Percentiles rank a stretch among this genome's conserved stretches.
Conservation (phyloP, 2,888 invertebrate genomes). For the Clunio marinus region DNA sequence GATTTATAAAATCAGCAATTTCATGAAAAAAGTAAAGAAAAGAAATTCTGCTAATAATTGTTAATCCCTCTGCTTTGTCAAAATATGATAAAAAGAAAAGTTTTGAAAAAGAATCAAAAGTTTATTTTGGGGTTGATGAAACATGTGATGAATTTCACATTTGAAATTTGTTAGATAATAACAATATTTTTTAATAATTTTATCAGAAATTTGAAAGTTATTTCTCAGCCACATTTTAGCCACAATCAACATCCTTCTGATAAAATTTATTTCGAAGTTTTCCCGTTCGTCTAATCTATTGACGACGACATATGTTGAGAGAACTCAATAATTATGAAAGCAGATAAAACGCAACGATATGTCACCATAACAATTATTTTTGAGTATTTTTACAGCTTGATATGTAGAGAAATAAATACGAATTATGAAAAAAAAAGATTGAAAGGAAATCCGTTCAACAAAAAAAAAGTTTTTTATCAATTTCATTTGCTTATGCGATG, state of each 20-base stretch:
- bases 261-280: neutral
- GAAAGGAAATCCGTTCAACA: slow-evolving; percentile 25
- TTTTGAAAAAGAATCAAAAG: neutral
- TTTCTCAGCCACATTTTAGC: neutral
- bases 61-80: neutral
- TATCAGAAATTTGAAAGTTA: neutral
- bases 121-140: neutral
- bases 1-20: too few relatives aligned
- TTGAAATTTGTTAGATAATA: neutral
- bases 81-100: too few relatives aligned
- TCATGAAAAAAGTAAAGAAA: too few relatives aligned
- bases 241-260: slow-evolving; percentile 12
- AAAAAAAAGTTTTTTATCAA: slow-evolving; percentile 19
- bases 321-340: slow-evolving; percentile 11
- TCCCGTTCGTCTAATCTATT: too few relatives aligned
- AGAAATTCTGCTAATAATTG: too few relatives aligned
- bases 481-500: slow-evolving; percentile 1
- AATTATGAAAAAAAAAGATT: neutral
- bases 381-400: neutral
- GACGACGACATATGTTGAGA: neutral
- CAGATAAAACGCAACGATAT: slow-evolving; percentile 11
- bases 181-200: neutral
- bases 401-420: neutral
- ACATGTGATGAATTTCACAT: neutral
- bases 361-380: neutral